These are phyloP conservation scores for Eulemur rubriventer DNA, from an alignment of 2,797 vertebrate genomes.

Conservation along the genomic window DNA sequence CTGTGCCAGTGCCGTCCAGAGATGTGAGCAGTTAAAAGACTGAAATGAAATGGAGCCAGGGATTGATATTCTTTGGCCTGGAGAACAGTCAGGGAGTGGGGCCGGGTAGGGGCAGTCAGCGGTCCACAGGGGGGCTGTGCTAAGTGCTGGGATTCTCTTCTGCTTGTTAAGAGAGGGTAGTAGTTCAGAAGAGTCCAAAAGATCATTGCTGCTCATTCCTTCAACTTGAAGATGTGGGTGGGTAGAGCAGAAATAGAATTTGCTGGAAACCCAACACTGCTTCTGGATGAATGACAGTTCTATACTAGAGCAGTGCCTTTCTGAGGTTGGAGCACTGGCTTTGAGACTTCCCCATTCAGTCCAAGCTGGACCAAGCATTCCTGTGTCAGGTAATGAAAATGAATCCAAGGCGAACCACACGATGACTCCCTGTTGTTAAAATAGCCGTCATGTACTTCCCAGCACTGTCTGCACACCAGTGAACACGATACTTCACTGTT, in stretches of 20 bases:
- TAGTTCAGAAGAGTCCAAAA: background rate
- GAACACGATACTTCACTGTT: background rate
- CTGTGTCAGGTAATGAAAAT: background rate
- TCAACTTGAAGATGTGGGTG: background rate
- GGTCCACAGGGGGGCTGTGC: background rate
- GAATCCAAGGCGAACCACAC: background rate
- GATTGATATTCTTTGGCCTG: background rate
- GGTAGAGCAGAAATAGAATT: constrained; percentile 30
- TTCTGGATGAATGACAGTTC: background rate
- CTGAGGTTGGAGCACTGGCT: background rate
- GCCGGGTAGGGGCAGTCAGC: background rate
- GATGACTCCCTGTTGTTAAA: background rate
- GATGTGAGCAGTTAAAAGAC: background rate
- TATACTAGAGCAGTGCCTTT: background rate
- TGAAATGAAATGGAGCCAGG: background rate
- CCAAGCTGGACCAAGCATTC: background rate
- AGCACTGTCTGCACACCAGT: background rate
- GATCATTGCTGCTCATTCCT: background rate
- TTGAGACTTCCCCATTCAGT: background rate
- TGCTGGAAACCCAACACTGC: background rate
- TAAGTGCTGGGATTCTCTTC: background rate
- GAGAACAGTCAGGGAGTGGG: no score
- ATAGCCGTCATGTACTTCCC: background rate
- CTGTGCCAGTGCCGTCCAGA: background rate
- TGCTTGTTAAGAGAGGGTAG: background rate